Percentiles rank a stretch among this genome's conserved stretches.
Conservation (phyloP, 2,888 invertebrate species). For the Noctua fimbriata region DNA sequence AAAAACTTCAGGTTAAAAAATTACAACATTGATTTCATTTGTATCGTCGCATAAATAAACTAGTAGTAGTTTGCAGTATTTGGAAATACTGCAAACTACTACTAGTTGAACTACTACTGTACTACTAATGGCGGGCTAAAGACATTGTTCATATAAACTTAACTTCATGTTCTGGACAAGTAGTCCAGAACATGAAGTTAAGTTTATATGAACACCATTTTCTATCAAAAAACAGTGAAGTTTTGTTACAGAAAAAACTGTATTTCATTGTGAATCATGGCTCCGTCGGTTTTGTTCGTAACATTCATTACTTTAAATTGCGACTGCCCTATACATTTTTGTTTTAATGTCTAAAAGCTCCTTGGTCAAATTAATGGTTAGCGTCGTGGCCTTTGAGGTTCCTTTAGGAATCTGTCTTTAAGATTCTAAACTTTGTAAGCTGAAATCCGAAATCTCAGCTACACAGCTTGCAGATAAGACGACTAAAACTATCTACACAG, state of each 20-base stretch:
- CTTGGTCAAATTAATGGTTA: conserved; percentile 35
- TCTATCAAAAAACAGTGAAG: not conserved
- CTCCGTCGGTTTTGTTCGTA: conserved; percentile 22
- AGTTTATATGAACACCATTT: too few relatives aligned
- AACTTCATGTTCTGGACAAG: conserved; percentile 3
- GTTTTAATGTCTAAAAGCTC: conserved; percentile 36
- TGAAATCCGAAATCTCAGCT: not conserved
- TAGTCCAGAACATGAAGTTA: too few relatives aligned
- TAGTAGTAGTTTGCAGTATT: too few relatives aligned
- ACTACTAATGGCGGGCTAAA: too few relatives aligned
- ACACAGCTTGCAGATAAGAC: not conserved
- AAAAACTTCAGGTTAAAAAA: not conserved
- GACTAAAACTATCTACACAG: not conserved
- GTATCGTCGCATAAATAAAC: not conserved
- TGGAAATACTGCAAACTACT: too few relatives aligned
- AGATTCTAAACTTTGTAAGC: not conserved
- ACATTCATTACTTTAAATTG: conserved; percentile 53
- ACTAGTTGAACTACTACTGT: too few relatives aligned
- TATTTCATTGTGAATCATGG: conserved; percentile 32
- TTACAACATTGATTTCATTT: not conserved
- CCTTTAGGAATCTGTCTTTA: not conserved
- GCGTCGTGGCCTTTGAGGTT: conserved; percentile 11
- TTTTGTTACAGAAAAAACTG: conserved; percentile 1
- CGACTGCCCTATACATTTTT: conserved; percentile 39
- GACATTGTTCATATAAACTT: not conserved